Conservation (phyloP, 2,113 vertebrate genomes). For the Atractosteus spatula region DNA sequence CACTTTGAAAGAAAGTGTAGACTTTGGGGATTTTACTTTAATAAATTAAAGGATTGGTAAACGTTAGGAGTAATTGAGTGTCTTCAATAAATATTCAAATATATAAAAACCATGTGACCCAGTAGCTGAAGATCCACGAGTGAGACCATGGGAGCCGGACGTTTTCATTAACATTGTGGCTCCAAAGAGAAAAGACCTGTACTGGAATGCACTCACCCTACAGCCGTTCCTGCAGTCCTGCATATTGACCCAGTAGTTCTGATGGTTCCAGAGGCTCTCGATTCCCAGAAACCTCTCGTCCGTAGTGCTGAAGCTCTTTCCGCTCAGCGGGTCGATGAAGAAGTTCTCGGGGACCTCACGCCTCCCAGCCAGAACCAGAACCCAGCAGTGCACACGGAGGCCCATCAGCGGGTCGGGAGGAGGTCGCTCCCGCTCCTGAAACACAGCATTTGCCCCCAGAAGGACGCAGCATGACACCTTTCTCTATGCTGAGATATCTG, state of each 20-base stretch:
- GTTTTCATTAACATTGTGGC: too few species aligned
- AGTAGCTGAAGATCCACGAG: too few species aligned
- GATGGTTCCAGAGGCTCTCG: slow-evolving; percentile 87
- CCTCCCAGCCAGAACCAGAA: slow-evolving; percentile 82
- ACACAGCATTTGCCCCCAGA: background rate
- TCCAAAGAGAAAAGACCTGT: too few species aligned
- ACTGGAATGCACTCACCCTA: slow-evolving; percentile 51
- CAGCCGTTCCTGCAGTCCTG: slow-evolving; percentile 83
- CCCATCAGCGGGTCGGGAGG: slow-evolving; percentile 65
- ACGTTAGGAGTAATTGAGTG: too few species aligned
- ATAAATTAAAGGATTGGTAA: too few species aligned
- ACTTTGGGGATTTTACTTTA: too few species aligned
- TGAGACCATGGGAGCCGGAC: too few species aligned
- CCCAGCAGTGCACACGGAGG: slow-evolving; percentile 83
- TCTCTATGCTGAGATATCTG: too few species aligned
- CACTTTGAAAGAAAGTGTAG: too few species aligned
- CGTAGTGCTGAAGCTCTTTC: slow-evolving; percentile 55
- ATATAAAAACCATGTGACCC: too few species aligned
- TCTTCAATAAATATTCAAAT: too few species aligned
- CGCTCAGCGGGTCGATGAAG: slow-evolving; percentile 85
- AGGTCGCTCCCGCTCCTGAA: slow-evolving; percentile 54
- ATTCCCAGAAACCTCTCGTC: slow-evolving; percentile 80
- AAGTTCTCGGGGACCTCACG: slow-evolving; percentile 76
- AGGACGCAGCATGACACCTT: too few species aligned
- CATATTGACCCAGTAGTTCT: slow-evolving; percentile 91